Base-by-base conservation (phyloP, 1,140 invertebrate species). In the Laodelphax striatellus region DNA sequence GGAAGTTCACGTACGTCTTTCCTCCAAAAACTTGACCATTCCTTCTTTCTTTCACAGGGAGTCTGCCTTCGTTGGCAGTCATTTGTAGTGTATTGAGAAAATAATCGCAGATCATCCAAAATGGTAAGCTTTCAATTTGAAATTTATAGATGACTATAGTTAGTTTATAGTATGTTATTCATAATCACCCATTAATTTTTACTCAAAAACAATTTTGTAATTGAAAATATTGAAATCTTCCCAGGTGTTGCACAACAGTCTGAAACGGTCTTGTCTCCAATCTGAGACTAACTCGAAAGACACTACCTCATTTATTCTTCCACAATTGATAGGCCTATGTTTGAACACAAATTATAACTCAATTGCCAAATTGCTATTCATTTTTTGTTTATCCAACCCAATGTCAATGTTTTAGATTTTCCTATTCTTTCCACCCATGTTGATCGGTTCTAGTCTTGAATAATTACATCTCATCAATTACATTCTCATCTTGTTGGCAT, bases 1-100 rank as follows among this genome's bases (percentile, higher is more conserved):
- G 16, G n/a, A 28, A 55, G 16, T 55, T 24, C 34, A 41, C 16
- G 55, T 41, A 6, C 6, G 34, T 38, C 34, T 38, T 38, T 38
- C 34, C 34, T 38, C 34, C 34, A 38, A 13, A 38, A 38, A 38
- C 34, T 38, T 38, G 34, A 38, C 34, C 34, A 38, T 38, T 38
- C 34, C 34, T 38, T 60, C 53, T 66, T 64, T 58, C 68, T 70
- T 71, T 68, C 78, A 77, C 77, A 75, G 83, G 82, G 83, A 83
- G 82, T 85, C 83, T 84, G 86, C 86, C 86, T 86, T 85, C 80
- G 81, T 80, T 84, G 84, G 82, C 83, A 84, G 83, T 85, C 85
- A 79, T 83, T 85, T 75, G 80, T 80, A 82, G 81, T 77, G 75
- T 74, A 77, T 75, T 76, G 76, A 76, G 75, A 79, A 67, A 72